A percentile compares a stretch with the other conserved stretches of the same genome.
These are phyloP conservation scores for Oscheius sp. DNA, from an alignment of 1,140 invertebrate species.

Conservation along the genomic window DNA sequence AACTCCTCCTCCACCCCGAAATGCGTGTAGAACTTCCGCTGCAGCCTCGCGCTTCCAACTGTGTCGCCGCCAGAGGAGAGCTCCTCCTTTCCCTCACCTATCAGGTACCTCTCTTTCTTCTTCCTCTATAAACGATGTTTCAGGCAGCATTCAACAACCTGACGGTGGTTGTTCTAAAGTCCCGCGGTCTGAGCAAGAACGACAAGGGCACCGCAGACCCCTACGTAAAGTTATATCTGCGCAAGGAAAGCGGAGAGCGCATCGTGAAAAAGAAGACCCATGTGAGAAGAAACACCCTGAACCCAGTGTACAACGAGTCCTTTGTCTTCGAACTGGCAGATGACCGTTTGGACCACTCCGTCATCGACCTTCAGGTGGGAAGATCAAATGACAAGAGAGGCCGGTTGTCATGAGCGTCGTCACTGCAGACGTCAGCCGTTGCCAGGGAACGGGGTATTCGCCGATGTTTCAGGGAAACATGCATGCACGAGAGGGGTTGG, in stretches of 20 bases:
- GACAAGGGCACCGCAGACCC: conserved; percentile 65
- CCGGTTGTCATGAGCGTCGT: no score
- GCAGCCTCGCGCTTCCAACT: conserved; percentile 23
- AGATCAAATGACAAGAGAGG: no score
- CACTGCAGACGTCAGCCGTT: no score
- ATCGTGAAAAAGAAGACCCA: conserved; percentile 99
- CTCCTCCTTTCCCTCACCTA: conserved; percentile 86
- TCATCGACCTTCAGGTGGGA: conserved; percentile 35
- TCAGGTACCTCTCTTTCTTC: conserved; percentile 1
- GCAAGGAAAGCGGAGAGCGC: conserved; percentile 85
- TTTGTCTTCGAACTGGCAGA: conserved; percentile 70
- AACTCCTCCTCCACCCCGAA: conserved; percentile 33
- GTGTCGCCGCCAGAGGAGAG: conserved; percentile 61
- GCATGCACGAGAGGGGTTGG: neutral
- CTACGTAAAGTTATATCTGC: conserved; percentile 90
- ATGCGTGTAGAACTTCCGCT: conserved; percentile 29
- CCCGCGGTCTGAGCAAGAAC: conserved; percentile 26
- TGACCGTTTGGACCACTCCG: conserved; percentile 20
- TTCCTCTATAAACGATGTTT: neutral
- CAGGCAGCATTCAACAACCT: conserved; percentile 75
- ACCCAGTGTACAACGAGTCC: conserved; percentile 97
- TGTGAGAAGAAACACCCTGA: conserved; percentile 92
- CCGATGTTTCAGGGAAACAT: no score
- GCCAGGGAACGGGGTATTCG: no score
- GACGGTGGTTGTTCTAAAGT: conserved; percentile 33